Conservation (phyloP, 37 sponge, comb jelly and placozoan genomes). For the Beroe ovata region DNA sequence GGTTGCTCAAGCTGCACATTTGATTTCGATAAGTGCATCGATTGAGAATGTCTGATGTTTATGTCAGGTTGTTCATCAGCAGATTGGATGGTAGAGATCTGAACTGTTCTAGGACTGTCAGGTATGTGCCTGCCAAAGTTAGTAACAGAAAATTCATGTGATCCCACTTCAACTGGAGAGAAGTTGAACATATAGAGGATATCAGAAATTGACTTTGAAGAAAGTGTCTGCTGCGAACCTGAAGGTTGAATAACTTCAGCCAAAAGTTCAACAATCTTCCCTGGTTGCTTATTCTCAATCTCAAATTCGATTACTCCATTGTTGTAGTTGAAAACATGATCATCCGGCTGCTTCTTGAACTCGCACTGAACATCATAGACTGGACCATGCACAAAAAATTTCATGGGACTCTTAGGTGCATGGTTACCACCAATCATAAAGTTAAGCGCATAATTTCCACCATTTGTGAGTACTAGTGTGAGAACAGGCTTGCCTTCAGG, state of each 20-base stretch:
- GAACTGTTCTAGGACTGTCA: constrained; percentile 29
- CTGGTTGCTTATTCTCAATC: neutral
- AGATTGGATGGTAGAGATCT: neutral
- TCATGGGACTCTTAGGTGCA: constrained; percentile 48
- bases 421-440: constrained; percentile 12
- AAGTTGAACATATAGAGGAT: neutral
- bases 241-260: constrained; percentile 3
- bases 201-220: neutral
- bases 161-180: neutral
- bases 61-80: neutral
- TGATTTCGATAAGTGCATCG: neutral
- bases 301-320: constrained; percentile 27
- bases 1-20: neutral
- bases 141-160: constrained; percentile 11
- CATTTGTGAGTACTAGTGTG: neutral
- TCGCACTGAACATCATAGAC: constrained; percentile 14
- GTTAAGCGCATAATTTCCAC: constrained; percentile 27
- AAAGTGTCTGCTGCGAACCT: neutral
- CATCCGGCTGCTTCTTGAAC: neutral
- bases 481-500: neutral
- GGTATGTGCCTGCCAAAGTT: constrained; percentile 7
- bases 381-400: neutral
- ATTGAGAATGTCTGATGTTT: neutral
- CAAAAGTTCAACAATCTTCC: neutral
- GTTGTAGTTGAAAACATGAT: constrained; percentile 10